A percentile compares a stretch with the other conserved stretches of the same genome.
These are phyloP conservation scores for Oreochromis aureus DNA, from an alignment of 2,113 vertebrate species.

Conservation along the genomic window DNA sequence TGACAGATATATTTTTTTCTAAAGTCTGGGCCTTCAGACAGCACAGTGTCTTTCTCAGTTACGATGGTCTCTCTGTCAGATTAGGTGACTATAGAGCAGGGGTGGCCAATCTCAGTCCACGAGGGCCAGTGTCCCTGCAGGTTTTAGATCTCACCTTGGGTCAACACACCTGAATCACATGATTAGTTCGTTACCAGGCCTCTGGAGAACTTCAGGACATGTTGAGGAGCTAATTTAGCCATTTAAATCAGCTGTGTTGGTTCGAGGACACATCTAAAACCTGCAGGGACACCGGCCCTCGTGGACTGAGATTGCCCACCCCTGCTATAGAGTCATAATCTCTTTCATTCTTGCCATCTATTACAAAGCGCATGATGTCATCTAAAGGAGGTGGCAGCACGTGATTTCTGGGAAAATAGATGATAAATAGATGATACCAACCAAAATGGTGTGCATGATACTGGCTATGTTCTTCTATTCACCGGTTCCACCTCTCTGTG, in stretches of 20 bases:
- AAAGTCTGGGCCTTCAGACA: neutral
- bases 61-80: neutral
- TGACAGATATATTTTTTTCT: neutral
- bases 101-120: no score
- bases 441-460: neutral
- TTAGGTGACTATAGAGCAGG: neutral
- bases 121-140: no score
- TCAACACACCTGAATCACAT: no score
- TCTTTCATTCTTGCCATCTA: accelerated
- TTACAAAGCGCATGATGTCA: neutral
- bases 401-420: neutral
- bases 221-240: no score
- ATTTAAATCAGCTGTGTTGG: no score
- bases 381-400: neutral
- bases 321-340: neutral
- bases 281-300: no score
- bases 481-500: accelerated
- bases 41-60: neutral
- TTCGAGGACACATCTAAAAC: no score
- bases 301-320: no score
- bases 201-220: no score
- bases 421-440: neutral
- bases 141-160: no score
- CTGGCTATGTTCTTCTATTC: neutral
- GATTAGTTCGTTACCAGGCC: no score